phyloP scores from a whole-genome alignment of 2,797 vertebrate species.

The Sebastes iracundus region DNA sequence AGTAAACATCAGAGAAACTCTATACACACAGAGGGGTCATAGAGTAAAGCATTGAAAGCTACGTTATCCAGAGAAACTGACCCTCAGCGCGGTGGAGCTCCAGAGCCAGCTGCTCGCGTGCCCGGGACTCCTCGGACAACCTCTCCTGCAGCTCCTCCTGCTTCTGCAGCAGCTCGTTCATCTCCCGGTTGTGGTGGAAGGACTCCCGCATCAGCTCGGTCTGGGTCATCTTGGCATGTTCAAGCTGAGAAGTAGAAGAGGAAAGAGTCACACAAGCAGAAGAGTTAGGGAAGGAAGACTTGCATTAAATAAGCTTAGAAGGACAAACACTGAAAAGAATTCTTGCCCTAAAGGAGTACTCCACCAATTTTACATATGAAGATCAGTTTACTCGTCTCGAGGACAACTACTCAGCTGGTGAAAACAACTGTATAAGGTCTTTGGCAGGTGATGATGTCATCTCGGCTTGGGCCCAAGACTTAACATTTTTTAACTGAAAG shows the following conservation, averaged over 20 bases:
- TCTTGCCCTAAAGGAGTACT: background rate
- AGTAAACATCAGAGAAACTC: background rate
- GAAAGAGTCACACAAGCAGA: background rate
- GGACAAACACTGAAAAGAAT: too few relatives aligned
- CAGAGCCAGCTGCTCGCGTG: conserved; percentile 91
- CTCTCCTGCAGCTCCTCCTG: conserved; percentile 94
- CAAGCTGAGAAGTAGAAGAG: conserved; percentile 82
- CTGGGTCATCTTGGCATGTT: conserved; percentile 93
- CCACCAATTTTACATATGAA: background rate
- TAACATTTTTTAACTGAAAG: too few relatives aligned
- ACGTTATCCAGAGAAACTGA: conserved; percentile 56
- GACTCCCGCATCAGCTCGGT: conserved; percentile 95
- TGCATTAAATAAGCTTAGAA: too few relatives aligned
- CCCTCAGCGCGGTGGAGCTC: conserved; percentile 94
- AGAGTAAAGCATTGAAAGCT: too few relatives aligned
- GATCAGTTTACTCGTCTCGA: background rate
- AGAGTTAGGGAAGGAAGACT: too few relatives aligned
- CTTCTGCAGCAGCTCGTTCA: conserved; percentile 86
- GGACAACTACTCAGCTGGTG: background rate
- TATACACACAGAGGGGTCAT: background rate
- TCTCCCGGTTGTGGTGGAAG: conserved; percentile 91
- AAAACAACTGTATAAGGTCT: background rate
- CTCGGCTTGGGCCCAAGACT: too few relatives aligned
- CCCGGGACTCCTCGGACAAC: conserved; percentile 87
- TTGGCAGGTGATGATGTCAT: background rate